phyloP scores from a whole-genome alignment of 2,888 invertebrate species.

The Drosophila anomalata region DNA sequence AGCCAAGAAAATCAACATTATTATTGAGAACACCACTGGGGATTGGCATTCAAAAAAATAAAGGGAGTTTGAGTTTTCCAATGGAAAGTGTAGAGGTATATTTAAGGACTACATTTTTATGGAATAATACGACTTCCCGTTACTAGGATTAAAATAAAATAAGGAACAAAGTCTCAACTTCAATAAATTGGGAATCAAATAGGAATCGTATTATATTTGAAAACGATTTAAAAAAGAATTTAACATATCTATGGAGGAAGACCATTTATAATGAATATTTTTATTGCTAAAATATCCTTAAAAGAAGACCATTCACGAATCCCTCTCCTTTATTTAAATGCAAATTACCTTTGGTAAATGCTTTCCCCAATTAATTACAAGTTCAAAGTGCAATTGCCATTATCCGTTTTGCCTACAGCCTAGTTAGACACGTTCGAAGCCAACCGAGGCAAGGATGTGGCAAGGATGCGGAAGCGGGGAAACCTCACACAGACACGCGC shows the following conservation, averaged over 20 bases:
- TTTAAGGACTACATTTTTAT: not conserved
- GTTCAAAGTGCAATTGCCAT: conserved; percentile 74
- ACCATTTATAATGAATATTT: too few relatives aligned
- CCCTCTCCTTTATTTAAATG: conserved; percentile 3
- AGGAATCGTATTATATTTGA: not conserved
- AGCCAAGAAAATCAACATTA: conserved; percentile 49
- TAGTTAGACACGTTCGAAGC: conserved; percentile 58
- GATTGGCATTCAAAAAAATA: conserved; percentile 13
- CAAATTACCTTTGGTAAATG: conserved; percentile 3
- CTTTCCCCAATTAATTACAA: conserved; percentile 59
- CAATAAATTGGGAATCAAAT: not conserved
- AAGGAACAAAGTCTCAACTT: not conserved
- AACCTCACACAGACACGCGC: conserved; percentile 22
- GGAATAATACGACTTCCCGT: not conserved
- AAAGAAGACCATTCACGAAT: not conserved
- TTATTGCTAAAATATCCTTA: not conserved
- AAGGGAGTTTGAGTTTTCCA: not conserved
- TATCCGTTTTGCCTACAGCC: conserved; percentile 62
- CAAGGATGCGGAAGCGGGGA: not conserved
- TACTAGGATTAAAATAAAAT: conserved; percentile 2
- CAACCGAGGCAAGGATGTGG: conserved; percentile 10
- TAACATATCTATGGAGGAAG: not conserved
- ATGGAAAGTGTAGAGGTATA: not conserved
- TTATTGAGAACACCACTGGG: conserved; percentile 43
- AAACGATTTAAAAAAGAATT: not conserved